Evolutionary conservation across 2,797 vertebrate genomes (phyloP).

Genomic region (Lutjanus argentimaculatus): DNA sequence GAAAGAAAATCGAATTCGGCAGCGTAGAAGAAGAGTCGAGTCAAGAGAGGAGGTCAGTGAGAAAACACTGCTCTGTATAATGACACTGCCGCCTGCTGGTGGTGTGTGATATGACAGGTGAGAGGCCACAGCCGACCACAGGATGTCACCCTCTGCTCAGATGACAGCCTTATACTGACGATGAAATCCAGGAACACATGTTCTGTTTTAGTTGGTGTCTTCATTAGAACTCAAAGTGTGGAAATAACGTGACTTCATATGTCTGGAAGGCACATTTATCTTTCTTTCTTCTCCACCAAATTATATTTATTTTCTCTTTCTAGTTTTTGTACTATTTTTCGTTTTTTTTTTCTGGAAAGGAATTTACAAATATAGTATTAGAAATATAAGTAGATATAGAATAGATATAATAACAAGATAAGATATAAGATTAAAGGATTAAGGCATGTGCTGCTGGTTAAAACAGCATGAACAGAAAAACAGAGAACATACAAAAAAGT

Average conservation of each 20-base stretch:
- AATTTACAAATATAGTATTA: too few species aligned
- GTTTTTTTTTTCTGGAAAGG: background rate
- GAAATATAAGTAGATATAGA: too few species aligned
- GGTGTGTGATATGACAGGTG: background rate
- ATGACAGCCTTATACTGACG: background rate
- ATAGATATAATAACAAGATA: too few species aligned
- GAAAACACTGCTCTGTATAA: fast-evolving
- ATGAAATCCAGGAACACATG: background rate
- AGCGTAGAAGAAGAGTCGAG: constrained; percentile 49
- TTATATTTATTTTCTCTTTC: background rate
- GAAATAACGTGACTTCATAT: background rate
- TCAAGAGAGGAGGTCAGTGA: background rate
- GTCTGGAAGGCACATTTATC: background rate
- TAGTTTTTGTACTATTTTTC: background rate
- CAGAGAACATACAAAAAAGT: too few species aligned
- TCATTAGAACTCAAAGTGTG: background rate
- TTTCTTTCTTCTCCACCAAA: background rate
- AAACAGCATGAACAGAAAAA: too few species aligned
- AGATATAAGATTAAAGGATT: too few species aligned
- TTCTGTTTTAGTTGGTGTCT: background rate
- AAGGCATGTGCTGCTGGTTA: too few species aligned
- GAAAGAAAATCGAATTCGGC: constrained; percentile 38
- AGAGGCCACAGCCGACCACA: constrained; percentile 28
- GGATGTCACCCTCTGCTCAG: constrained; percentile 63
- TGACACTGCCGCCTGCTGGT: constrained; percentile 47